Conservation (phyloP, 35 echinoderm and acorn worm species). For the Lytechinus pictus region DNA sequence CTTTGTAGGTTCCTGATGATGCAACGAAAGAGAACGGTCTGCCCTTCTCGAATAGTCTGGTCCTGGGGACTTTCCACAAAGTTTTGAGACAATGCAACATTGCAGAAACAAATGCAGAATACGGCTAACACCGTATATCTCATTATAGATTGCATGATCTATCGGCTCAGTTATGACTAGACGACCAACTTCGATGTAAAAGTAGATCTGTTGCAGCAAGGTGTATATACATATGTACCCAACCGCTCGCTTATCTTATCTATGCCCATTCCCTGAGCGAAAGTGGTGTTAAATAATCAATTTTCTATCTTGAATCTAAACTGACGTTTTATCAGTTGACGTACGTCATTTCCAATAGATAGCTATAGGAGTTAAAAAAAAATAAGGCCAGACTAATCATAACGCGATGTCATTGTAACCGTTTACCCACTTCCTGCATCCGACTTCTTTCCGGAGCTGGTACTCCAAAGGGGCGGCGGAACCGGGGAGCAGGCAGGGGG, state of each 20-base stretch:
- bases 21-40: constrained; percentile 46
- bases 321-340: background rate
- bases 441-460: background rate
- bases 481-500: too few relatives aligned
- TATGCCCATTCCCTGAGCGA: background rate
- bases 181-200: background rate
- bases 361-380: background rate
- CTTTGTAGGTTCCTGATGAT: constrained; percentile 27
- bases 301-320: background rate
- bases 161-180: too few relatives aligned
- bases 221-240: background rate
- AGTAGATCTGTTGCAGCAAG: background rate
- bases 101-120: background rate
- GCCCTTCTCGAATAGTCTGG: constrained; percentile 21
- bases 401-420: background rate
- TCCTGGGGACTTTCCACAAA: constrained; percentile 31
- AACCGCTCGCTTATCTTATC: background rate
- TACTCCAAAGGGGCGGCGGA: background rate
- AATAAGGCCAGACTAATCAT: background rate
- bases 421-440: background rate
- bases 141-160: background rate
- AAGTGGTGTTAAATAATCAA: background rate
- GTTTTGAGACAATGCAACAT: background rate
- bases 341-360: background rate
- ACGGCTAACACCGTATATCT: background rate